Conservation (phyloP, 2,797 vertebrate species). For the Parambassis ranga region DNA sequence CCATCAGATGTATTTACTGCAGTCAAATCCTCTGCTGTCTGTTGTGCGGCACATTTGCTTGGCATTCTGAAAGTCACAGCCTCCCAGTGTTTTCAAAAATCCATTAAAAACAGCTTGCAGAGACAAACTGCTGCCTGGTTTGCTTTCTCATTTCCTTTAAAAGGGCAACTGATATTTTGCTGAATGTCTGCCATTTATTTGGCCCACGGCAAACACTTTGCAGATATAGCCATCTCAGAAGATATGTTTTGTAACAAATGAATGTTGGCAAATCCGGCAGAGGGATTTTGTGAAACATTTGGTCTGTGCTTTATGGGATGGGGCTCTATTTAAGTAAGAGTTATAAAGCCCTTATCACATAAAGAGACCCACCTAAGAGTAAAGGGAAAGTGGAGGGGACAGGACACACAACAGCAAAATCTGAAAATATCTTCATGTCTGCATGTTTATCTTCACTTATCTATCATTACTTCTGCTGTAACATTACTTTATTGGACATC, state of each 20-base stretch:
- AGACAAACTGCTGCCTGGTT: slow-evolving; percentile 56
- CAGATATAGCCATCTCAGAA: slow-evolving; percentile 34
- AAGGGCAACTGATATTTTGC: slow-evolving; percentile 63
- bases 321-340: not conserved
- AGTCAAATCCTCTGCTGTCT: slow-evolving; percentile 20
- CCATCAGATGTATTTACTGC: slow-evolving; percentile 30
- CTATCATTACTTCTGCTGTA: too few relatives aligned
- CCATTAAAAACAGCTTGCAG: slow-evolving; percentile 60
- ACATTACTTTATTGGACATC: too few relatives aligned
- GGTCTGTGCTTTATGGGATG: not conserved
- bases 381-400: not conserved
- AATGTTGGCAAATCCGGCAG: slow-evolving; percentile 23
- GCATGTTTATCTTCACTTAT: too few relatives aligned
- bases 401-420: too few relatives aligned
- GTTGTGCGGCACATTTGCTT: slow-evolving; percentile 20
- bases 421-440: too few relatives aligned
- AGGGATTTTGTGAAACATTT: slow-evolving; percentile 12
- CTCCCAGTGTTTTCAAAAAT: slow-evolving; percentile 55
- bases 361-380: not conserved
- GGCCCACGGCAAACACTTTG: slow-evolving; percentile 32
- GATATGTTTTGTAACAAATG: slow-evolving; percentile 25
- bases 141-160: slow-evolving; percentile 62
- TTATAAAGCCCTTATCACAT: not conserved
- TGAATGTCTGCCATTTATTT: slow-evolving; percentile 48
- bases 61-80: slow-evolving; percentile 44